Percentiles rank a stretch among this genome's conserved stretches.
These are phyloP conservation scores for Pissodes strobi DNA, from an alignment of 1,140 invertebrate genomes.

Conservation along the genomic window DNA sequence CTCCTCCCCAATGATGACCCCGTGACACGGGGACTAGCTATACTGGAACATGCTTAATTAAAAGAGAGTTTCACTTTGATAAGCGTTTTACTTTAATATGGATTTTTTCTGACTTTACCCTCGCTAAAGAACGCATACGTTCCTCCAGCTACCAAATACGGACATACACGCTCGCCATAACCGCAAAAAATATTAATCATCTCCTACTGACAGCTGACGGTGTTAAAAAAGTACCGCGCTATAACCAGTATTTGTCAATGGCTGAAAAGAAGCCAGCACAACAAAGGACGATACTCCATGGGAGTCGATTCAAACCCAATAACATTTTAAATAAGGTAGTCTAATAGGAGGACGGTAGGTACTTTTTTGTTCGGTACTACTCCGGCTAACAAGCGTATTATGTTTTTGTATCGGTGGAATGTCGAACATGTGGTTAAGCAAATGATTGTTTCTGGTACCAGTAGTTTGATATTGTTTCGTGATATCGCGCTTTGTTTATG, in stretches of 20 bases:
- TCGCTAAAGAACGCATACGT: too few species aligned
- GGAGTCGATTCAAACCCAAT: slow-evolving; percentile 28
- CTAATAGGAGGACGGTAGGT: slow-evolving; percentile 11
- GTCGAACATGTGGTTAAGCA: slow-evolving; percentile 28
- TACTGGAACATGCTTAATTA: too few species aligned
- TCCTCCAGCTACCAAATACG: slow-evolving; percentile 2
- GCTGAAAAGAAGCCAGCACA: slow-evolving; percentile 6
- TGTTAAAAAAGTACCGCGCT: not conserved
- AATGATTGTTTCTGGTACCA: slow-evolving; percentile 27
- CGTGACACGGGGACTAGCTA: too few species aligned
- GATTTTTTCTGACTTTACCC: too few species aligned
- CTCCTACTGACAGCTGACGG: slow-evolving; percentile 4
- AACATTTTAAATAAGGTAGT: slow-evolving; percentile 31
- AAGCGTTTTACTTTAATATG: too few species aligned
- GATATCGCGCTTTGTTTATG: slow-evolving; percentile 10
- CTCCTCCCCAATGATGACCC: too few species aligned
- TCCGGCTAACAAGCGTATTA: slow-evolving; percentile 26
- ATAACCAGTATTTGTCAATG: slow-evolving; percentile 15
- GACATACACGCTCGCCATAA: not conserved
- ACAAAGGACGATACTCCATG: slow-evolving; percentile 22
- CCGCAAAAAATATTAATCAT: slow-evolving; percentile 19
- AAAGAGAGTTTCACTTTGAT: too few species aligned
- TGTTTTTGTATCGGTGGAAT: slow-evolving; percentile 19
- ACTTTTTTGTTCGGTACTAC: slow-evolving; percentile 14
- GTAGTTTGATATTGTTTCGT: slow-evolving; percentile 16